Conservation (phyloP, 2,888 invertebrate genomes). For the Cancer borealis region DNA sequence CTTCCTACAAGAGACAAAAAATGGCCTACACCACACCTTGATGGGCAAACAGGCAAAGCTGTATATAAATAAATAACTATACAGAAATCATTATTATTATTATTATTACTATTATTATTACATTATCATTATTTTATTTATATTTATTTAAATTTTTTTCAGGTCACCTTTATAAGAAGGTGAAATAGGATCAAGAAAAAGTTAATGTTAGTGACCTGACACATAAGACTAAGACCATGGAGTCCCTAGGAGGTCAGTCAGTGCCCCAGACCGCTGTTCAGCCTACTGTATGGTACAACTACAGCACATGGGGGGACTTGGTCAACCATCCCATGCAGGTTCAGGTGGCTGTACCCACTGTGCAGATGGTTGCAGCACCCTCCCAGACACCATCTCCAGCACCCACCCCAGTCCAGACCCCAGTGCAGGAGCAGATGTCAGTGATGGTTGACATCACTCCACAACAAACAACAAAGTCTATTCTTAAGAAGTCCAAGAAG, state of each 20-base stretch:
- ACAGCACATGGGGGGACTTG: slow-evolving; percentile 61
- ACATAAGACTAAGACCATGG: slow-evolving; percentile 51
- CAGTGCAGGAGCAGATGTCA: slow-evolving; percentile 46
- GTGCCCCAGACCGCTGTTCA: slow-evolving; percentile 61
- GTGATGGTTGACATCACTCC: slow-evolving; percentile 53
- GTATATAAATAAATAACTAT: too few relatives aligned
- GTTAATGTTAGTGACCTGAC: neutral
- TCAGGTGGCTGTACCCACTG: slow-evolving; percentile 71
- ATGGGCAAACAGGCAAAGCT: too few relatives aligned
- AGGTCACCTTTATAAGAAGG: neutral
- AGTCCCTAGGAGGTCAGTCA: slow-evolving; percentile 56
- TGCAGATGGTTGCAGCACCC: slow-evolving; percentile 65
- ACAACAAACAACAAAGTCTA: slow-evolving; percentile 22
- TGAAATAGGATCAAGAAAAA: neutral
- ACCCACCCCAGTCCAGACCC: slow-evolving; percentile 55
- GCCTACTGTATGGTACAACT: slow-evolving; percentile 70
- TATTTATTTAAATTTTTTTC: neutral
- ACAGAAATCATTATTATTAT: too few relatives aligned
- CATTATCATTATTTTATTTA: neutral
- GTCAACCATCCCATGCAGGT: slow-evolving; percentile 69
- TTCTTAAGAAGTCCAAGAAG: slow-evolving; percentile 59
- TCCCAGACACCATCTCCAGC: slow-evolving; percentile 51
- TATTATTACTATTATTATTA: neutral
- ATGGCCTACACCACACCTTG: neutral
- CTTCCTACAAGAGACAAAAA: too few relatives aligned